Conservation (phyloP, 2,113 vertebrate genomes). For the Anser cygnoides region DNA sequence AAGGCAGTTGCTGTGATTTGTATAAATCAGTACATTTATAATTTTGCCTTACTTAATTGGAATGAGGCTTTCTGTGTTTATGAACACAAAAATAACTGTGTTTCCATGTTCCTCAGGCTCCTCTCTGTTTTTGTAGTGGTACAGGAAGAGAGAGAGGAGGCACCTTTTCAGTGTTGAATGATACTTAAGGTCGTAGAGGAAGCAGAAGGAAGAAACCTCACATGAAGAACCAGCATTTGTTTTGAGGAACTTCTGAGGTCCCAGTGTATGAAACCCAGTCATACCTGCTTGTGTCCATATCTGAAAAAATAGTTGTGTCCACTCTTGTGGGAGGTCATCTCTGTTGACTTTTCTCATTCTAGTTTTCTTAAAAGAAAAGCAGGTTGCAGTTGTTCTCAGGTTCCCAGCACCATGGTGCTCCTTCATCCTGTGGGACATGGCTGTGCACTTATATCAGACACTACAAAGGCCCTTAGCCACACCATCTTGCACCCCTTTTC, state of each 20-base stretch:
- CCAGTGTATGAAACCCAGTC: not conserved
- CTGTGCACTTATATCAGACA: not conserved
- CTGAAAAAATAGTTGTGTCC: not conserved
- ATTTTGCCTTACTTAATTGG: not conserved
- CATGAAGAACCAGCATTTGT: not conserved
- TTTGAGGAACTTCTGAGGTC: not conserved
- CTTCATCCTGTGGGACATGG: not conserved
- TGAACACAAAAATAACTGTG: not conserved
- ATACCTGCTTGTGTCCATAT: not conserved
- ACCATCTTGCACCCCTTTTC: not conserved
- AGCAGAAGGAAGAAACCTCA: not conserved
- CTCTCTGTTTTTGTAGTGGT: not conserved
- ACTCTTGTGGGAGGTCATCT: not conserved
- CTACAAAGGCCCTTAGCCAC: not conserved
- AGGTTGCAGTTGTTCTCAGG: not conserved
- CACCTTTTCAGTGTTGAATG: not conserved
- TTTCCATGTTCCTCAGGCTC: not conserved
- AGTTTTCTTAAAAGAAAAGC: not conserved
- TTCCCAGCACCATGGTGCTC: not conserved
- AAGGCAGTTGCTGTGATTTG: slow-evolving; percentile 1
- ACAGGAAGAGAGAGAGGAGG: not conserved
- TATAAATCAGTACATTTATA: not conserved
- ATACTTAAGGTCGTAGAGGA: not conserved
- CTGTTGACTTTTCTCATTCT: not conserved
- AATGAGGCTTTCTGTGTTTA: not conserved